Conservation (phyloP, 2,888 invertebrate species). For the Parochlus steinenii region DNA sequence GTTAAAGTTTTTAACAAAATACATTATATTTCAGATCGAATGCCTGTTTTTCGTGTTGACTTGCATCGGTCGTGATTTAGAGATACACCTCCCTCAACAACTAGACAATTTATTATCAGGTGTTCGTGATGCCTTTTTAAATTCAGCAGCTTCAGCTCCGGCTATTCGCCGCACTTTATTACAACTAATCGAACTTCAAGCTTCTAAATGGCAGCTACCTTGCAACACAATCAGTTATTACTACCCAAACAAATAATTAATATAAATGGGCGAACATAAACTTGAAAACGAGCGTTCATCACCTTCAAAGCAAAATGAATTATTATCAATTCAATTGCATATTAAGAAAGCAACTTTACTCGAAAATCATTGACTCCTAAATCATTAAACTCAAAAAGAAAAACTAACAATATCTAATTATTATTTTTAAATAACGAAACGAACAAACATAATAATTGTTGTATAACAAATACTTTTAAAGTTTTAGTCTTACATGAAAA, state of each 20-base stretch:
- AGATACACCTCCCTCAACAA: conserved; percentile 62
- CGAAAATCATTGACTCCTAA: too few species aligned
- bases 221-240: conserved; percentile 82
- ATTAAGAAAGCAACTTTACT: too few species aligned
- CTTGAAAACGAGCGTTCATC: too few species aligned
- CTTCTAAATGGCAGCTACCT: conserved; percentile 79
- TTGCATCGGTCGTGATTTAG: conserved; percentile 75
- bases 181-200: conserved; percentile 79
- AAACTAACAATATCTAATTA: too few species aligned
- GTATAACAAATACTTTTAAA: too few species aligned
- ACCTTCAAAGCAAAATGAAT: conserved; percentile 8
- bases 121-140: conserved; percentile 73
- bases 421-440: too few species aligned
- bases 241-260: conserved; percentile 47
- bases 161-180: conserved; percentile 68
- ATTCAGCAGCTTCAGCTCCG: conserved; percentile 50
- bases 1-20: conserved; percentile 5
- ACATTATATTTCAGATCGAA: conserved; percentile 45
- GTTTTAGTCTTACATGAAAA: too few species aligned
- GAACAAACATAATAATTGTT: too few species aligned
- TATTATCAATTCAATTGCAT: too few species aligned
- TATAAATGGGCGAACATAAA: too few species aligned
- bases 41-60: conserved; percentile 79
- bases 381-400: too few species aligned
- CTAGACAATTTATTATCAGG: conserved; percentile 61